Conservation (phyloP, 2,797 vertebrate genomes). For the Anguilla megastoma region DNA sequence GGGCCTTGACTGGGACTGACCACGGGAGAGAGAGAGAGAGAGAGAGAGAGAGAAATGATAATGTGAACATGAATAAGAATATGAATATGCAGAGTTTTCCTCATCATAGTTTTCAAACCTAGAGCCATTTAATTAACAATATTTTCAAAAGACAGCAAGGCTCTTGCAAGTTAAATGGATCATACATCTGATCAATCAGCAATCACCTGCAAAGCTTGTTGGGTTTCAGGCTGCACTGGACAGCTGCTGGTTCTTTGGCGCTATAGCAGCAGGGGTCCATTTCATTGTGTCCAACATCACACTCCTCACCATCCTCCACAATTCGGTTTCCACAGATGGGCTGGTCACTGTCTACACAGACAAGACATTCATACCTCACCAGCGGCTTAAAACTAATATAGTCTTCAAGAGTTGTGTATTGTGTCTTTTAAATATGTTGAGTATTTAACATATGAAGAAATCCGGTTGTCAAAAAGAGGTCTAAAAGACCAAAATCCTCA, state of each 20-base stretch:
- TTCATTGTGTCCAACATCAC: conserved; percentile 73
- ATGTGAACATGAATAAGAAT: background rate
- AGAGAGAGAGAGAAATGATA: conserved; percentile 15
- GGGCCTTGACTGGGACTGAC: conserved; percentile 78
- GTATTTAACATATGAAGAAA: background rate
- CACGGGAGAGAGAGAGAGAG: conserved; percentile 20
- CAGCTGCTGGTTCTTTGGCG: conserved; percentile 55
- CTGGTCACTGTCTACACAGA: conserved; percentile 69
- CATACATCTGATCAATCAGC: background rate
- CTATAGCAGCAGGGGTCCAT: conserved; percentile 76
- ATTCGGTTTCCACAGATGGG: conserved; percentile 84
- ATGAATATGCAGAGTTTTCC: no score
- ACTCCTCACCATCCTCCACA: conserved; percentile 77
- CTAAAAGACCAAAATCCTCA: conserved; percentile 53
- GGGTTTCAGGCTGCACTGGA: conserved; percentile 74
- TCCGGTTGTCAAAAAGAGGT: background rate
- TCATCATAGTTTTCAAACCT: background rate
- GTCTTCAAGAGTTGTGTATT: background rate
- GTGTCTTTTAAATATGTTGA: background rate
- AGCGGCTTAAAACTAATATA: background rate
- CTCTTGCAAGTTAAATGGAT: background rate
- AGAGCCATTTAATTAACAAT: background rate
- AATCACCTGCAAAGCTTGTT: conserved; percentile 74
- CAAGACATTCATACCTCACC: background rate
- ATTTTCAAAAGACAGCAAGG: no score